A percentile compares a stretch with the other conserved stretches of the same genome.
phyloP scores from a whole-genome alignment of 2,888 invertebrate species.

The Pegoplata infirma region DNA sequence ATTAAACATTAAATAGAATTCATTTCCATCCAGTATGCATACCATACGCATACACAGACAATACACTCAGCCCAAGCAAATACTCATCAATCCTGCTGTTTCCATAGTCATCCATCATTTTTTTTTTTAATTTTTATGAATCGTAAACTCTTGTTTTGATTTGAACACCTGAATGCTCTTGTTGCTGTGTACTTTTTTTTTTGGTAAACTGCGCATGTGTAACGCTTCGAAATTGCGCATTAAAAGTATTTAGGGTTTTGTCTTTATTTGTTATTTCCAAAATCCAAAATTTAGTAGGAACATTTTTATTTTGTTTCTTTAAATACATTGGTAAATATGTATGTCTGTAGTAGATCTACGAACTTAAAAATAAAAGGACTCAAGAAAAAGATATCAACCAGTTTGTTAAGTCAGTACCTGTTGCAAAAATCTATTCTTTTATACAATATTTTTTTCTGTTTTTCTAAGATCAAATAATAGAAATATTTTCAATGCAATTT shows the following conservation, averaged over 20 bases:
- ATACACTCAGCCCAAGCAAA: background rate
- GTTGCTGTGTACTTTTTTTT: background rate
- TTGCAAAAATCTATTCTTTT: background rate
- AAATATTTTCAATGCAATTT: background rate
- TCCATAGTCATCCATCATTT: slow-evolving; percentile 48
- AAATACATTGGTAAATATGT: too few relatives aligned
- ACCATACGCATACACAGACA: background rate
- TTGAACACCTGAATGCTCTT: slow-evolving; percentile 35
- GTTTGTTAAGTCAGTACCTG: background rate
- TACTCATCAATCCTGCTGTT: slow-evolving; percentile 50
- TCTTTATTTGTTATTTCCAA: background rate
- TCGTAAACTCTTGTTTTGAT: slow-evolving; percentile 38
- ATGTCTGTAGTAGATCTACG: too few relatives aligned
- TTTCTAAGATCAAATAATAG: background rate
- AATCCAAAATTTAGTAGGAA: background rate
- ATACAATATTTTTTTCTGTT: too few relatives aligned
- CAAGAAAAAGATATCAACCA: background rate
- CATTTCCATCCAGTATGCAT: background rate
- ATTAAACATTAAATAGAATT: slow-evolving; percentile 31
- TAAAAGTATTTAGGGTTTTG: slow-evolving; percentile 53
- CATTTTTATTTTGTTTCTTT: background rate
- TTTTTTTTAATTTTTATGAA: too few relatives aligned
- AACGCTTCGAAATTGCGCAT: slow-evolving; percentile 57
- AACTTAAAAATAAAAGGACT: background rate
- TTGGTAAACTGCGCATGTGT: slow-evolving; percentile 59